A percentile compares a stretch with the other conserved stretches of the same genome.
Conservation (phyloP, 2,113 vertebrate species). For the Trichechus manatus region DNA sequence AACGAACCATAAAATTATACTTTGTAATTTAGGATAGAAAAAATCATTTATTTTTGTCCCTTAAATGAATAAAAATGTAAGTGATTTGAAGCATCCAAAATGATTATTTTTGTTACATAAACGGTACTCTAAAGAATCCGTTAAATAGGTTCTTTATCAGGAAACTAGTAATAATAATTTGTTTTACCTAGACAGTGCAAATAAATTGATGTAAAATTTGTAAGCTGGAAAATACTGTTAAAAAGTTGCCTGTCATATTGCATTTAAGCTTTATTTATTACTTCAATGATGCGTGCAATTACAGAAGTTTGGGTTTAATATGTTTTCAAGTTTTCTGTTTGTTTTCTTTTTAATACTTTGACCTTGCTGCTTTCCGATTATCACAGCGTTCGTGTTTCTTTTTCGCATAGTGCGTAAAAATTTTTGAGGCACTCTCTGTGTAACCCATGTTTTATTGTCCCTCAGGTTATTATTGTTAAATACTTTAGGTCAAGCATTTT, state of each 20-base stretch:
- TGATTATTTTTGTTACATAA: constrained; percentile 61
- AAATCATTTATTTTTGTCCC: constrained; percentile 49
- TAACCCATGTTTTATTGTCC: constrained; percentile 64
- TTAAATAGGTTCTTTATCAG: constrained; percentile 65
- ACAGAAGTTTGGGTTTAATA: constrained; percentile 31
- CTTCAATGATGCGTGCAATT: background rate
- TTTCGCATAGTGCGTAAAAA: constrained; percentile 40
- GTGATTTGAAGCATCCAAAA: constrained; percentile 57
- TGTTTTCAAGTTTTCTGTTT: constrained; percentile 60
- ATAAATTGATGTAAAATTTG: constrained; percentile 33
- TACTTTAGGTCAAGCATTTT: constrained; percentile 61
- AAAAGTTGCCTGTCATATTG: background rate
- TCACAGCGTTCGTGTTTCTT: constrained; percentile 5
- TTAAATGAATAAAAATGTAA: constrained; percentile 67
- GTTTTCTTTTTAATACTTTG: constrained; percentile 42
- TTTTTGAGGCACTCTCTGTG: constrained; percentile 58
- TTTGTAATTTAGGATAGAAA: constrained; percentile 55
- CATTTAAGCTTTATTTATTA: constrained; percentile 51
- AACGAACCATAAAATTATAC: constrained; percentile 65
- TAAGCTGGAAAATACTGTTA: constrained; percentile 38
- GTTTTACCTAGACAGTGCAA: constrained; percentile 37
- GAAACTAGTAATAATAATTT: constrained; percentile 51
- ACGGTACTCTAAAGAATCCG: constrained; percentile 49
- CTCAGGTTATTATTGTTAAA: constrained; percentile 49
- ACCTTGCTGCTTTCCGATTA: constrained; percentile 48